A percentile compares a stretch with the other conserved stretches of the same genome.
These are phyloP conservation scores for Microplitis deprimator DNA, from an alignment of 2,888 invertebrate species.

Conservation along the genomic window DNA sequence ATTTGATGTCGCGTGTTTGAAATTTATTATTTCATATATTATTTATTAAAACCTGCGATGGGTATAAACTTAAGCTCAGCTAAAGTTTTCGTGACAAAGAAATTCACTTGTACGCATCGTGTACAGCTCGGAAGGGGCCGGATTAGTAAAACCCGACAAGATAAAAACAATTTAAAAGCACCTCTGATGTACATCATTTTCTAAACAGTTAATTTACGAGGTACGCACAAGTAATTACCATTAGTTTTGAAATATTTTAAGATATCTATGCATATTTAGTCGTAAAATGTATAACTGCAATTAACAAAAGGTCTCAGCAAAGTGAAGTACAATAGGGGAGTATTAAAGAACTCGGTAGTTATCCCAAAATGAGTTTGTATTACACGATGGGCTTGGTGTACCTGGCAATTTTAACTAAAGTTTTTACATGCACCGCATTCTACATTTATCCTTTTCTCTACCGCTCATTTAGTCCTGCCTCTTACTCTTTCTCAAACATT, in stretches of 20 bases:
- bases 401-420: background rate
- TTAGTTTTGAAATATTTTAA: too few relatives aligned
- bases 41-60: background rate
- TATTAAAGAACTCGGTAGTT: conserved; percentile 13
- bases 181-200: too few relatives aligned
- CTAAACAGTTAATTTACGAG: too few relatives aligned
- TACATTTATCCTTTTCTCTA: background rate
- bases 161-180: background rate
- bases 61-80: background rate
- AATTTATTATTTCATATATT: background rate
- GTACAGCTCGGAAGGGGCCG: background rate
- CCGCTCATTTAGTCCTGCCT: background rate
- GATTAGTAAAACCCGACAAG: background rate
- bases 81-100: background rate
- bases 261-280: too few relatives aligned
- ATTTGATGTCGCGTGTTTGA: background rate
- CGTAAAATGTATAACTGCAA: background rate
- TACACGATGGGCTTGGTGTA: conserved; percentile 23
- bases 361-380: conserved; percentile 24
- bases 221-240: too few relatives aligned
- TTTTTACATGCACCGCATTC: too few relatives aligned
- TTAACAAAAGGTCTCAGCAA: too few relatives aligned
- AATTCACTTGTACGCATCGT: background rate
- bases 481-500: background rate
- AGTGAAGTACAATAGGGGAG: too few relatives aligned